Conservation (phyloP, 1,140 invertebrate genomes). For the Ips nitidus region DNA sequence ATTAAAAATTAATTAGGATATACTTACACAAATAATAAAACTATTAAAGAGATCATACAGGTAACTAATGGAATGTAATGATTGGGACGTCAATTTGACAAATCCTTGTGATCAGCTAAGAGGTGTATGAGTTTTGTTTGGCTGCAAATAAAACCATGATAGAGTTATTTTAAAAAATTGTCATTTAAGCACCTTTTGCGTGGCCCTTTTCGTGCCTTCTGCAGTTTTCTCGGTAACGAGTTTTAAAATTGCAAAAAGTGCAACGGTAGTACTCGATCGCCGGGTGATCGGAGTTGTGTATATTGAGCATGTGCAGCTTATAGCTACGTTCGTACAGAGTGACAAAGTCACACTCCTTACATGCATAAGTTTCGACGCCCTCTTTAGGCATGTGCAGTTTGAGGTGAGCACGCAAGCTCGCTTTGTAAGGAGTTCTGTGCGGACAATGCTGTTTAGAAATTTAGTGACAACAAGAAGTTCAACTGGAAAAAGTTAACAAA, state of each 20-base stretch:
- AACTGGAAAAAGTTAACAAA: not conserved
- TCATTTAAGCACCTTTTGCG: not conserved
- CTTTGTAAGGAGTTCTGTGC: conserved; percentile 23
- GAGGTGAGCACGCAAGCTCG: conserved; percentile 13
- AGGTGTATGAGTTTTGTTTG: conserved; percentile 16
- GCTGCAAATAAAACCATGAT: not conserved
- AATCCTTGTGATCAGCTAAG: not conserved
- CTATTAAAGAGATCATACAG: no score
- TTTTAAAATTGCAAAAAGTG: conserved; percentile 24
- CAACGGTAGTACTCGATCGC: conserved; percentile 26
- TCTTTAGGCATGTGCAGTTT: conserved; percentile 27
- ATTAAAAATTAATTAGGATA: no score
- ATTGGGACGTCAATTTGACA: no score
- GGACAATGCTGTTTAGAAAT: conserved; percentile 21
- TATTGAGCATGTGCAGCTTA: conserved; percentile 17
- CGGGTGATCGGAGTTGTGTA: conserved; percentile 18
- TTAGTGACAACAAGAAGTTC: not conserved
- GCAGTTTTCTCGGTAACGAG: conserved; percentile 20
- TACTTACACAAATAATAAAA: no score
- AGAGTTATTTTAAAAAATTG: no score
- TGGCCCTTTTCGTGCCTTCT: conserved; percentile 22
- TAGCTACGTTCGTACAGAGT: conserved; percentile 23
- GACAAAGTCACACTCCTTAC: conserved; percentile 15
- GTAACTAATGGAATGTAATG: no score
- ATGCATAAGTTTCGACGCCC: conserved; percentile 20